These are phyloP conservation scores for Carassius carassius DNA, from an alignment of 2,113 vertebrate genomes.

Conservation along the genomic window DNA sequence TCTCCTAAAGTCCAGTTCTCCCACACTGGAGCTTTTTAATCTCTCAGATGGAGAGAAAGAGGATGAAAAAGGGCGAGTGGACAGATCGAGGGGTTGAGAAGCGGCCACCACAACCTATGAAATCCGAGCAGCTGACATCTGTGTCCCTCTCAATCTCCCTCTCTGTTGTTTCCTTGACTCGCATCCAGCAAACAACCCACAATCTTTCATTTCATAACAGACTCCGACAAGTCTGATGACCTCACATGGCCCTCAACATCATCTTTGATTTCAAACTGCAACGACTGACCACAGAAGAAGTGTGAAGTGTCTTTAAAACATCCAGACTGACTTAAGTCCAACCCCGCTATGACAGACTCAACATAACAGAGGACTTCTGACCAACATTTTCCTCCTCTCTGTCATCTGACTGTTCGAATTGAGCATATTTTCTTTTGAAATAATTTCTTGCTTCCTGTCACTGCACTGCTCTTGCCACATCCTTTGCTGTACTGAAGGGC, in stretches of 20 bases:
- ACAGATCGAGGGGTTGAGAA: conserved; percentile 45
- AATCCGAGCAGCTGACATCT: conserved; percentile 67
- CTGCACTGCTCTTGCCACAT: conserved; percentile 60
- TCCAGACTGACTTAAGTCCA: background rate
- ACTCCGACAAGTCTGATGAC: conserved; percentile 3
- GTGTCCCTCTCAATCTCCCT: conserved; percentile 18
- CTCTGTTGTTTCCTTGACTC: conserved; percentile 7
- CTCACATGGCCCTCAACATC: conserved; percentile 10
- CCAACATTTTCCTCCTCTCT: background rate
- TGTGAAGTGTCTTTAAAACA: conserved; percentile 7
- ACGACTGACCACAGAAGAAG: conserved; percentile 20
- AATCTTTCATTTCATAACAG: background rate
- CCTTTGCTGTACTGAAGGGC: conserved; percentile 52
- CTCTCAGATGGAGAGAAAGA: conserved; percentile 61
- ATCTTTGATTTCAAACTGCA: conserved; percentile 42
- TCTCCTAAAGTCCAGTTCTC: conserved; percentile 65
- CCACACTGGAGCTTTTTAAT: conserved; percentile 69
- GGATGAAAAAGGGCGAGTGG: conserved; percentile 54
- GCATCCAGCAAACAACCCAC: conserved; percentile 6
- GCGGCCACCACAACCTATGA: conserved; percentile 49
- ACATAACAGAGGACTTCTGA: background rate
- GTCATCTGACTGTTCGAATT: conserved; percentile 2
- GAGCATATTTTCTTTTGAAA: conserved; percentile 16
- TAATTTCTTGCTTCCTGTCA: conserved; percentile 44
- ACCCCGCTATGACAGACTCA: background rate